Base-by-base conservation (phyloP, 2,888 invertebrate genomes). In the Junonia oenone region DNA sequence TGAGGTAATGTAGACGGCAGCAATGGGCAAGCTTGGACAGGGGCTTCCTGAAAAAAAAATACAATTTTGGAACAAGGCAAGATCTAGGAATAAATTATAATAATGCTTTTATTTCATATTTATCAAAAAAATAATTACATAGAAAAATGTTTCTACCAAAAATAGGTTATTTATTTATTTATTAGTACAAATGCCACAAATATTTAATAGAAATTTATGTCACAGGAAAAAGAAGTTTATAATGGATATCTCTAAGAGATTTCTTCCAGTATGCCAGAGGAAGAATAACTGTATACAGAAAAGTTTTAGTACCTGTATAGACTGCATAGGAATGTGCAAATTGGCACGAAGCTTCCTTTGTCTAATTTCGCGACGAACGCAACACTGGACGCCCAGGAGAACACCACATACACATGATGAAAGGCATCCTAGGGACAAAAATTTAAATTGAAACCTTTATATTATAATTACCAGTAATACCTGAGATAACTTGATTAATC, bases 311-410 rank as follows among this genome's bases (percentile, higher is more conserved):
- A 90, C 91, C 76, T 83, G 85, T 47, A 91, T 82, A 6, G 83
- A 67, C 51, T 87, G 88, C 82, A 91, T 83, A 2, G 90, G 90
- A 71, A 91, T 90, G 61, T 88, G 88, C 72, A 76, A 76, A 55
- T 82, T 83, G 53, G 80, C 74, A 29, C 88, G 72, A 45, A 81
- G 68, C 67, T 85, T 90, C 51, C 86, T 73, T 68, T 79, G 87
- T 55, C 80, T 76, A 49, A 84, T 89, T 69, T 80, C 91, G 27
- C 91, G 85, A 0, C 92, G 83, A 19, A 93, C 93, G 66, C 92
- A 92, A 70, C 93, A 92, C 69, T 94, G 94, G 31, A 94, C 92
- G 1, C 92, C 92, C 5, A 94, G 83, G 33, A 94, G 76, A 8
- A 93, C 84, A 4, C 89, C 90, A 67, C 93, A 93, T 11, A 94